Conservation (phyloP, 2,797 vertebrate genomes). For the Oryzias dopingdopingensis region DNA sequence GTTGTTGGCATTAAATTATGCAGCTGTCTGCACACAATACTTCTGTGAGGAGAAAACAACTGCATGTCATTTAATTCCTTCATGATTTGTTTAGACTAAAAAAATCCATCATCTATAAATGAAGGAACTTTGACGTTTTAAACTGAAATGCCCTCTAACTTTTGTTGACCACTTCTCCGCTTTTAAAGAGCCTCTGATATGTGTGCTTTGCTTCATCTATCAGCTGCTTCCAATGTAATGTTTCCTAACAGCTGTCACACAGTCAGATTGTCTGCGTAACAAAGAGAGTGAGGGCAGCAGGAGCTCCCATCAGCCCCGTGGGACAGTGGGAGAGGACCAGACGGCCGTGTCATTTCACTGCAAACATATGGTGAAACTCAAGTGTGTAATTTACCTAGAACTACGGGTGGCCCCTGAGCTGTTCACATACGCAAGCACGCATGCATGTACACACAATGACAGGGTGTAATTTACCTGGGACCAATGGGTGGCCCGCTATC, state of each 20-base stretch:
- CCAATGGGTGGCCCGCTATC: slow-evolving; percentile 73
- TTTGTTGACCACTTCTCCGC: slow-evolving; percentile 14
- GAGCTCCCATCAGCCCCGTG: slow-evolving; percentile 57
- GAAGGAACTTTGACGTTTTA: not conserved
- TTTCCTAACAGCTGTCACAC: slow-evolving; percentile 67
- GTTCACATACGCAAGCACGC: slow-evolving; percentile 32
- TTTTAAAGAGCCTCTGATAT: slow-evolving; percentile 47
- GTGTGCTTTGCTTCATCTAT: slow-evolving; percentile 51
- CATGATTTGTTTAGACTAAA: too few relatives aligned
- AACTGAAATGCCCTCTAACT: not conserved
- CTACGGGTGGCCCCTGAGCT: slow-evolving; percentile 67
- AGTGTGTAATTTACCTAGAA: slow-evolving; percentile 77
- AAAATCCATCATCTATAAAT: not conserved
- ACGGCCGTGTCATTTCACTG: slow-evolving; percentile 68
- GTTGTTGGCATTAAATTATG: too few relatives aligned
- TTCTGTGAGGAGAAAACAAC: too few relatives aligned
- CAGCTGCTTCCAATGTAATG: slow-evolving; percentile 66
- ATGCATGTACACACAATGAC: slow-evolving; percentile 41
- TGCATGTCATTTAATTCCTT: too few relatives aligned
- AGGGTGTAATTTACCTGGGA: slow-evolving; percentile 75
- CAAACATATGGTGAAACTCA: slow-evolving; percentile 79
- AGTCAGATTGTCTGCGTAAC: slow-evolving; percentile 45
- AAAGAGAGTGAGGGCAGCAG: slow-evolving; percentile 71
- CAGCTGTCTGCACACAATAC: too few relatives aligned
- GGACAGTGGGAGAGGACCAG: slow-evolving; percentile 68